These are phyloP conservation scores for Scaptomyza graminum DNA, from an alignment of 1,140 invertebrate genomes.

Conservation along the genomic window DNA sequence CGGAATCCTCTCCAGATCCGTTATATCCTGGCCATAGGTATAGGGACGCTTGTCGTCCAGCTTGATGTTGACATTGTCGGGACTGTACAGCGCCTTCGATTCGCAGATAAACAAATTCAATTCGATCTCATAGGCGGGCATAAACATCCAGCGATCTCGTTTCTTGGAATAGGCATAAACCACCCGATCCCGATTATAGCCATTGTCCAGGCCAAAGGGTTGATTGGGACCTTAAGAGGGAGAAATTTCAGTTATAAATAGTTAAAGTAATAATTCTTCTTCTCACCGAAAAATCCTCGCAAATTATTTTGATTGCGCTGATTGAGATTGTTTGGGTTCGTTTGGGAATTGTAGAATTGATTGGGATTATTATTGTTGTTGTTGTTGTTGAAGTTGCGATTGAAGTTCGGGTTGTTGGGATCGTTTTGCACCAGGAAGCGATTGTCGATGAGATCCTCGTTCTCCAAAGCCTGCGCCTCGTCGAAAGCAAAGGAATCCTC, in stretches of 20 bases:
- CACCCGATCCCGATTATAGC: constrained; percentile 84
- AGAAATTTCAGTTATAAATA: too few relatives aligned
- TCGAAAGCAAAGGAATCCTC: constrained; percentile 92
- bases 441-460: constrained; percentile 79
- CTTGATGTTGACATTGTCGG: constrained; percentile 85
- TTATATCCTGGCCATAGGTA: constrained; percentile 91
- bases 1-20: constrained; percentile 91
- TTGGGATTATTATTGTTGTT: constrained; percentile 65
- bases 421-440: constrained; percentile 76
- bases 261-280: neutral
- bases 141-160: constrained; percentile 92
- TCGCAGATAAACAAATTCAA: constrained; percentile 94
- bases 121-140: constrained; percentile 91
- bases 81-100: constrained; percentile 89
- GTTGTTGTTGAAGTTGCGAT: constrained; percentile 14
- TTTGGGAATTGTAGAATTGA: constrained; percentile 84
- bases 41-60: constrained; percentile 91
- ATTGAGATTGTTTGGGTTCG: constrained; percentile 59
- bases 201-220: constrained; percentile 65
- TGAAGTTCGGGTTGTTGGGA: constrained; percentile 67
- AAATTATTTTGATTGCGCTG: constrained; percentile 78
- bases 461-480: constrained; percentile 67
- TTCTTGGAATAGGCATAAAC: constrained; percentile 89
- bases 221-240: constrained; percentile 56
- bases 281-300: constrained; percentile 69